A percentile compares a stretch with the other conserved stretches of the same genome.
phyloP scores from a whole-genome alignment of 2,888 invertebrate species.

The Protonemura montana region DNA sequence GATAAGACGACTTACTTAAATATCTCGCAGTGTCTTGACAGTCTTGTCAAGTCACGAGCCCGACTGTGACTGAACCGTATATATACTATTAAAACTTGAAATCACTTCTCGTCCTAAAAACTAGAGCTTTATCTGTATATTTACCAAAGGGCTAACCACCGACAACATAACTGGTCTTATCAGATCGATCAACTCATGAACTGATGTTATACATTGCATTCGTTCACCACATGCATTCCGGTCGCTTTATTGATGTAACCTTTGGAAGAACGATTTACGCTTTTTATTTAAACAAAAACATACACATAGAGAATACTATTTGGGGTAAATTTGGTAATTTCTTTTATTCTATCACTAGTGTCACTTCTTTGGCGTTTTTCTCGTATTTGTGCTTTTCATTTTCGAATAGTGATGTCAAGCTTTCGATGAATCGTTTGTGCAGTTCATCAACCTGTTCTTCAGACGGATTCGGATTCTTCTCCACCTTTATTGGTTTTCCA shows the following conservation, averaged over 20 bases:
- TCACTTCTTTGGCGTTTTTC: slow-evolving; percentile 57
- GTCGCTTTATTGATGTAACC: background rate
- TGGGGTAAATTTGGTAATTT: too few relatives aligned
- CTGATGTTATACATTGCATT: background rate
- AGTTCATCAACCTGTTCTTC: slow-evolving; percentile 78
- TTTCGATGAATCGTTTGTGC: slow-evolving; percentile 76
- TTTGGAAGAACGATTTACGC: background rate
- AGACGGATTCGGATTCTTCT: slow-evolving; percentile 74
- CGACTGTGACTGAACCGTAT: too few relatives aligned
- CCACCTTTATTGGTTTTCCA: slow-evolving; percentile 82
- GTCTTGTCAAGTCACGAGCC: too few relatives aligned
- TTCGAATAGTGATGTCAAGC: slow-evolving; percentile 79
- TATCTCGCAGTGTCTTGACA: too few relatives aligned
- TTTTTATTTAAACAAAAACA: too few relatives aligned
- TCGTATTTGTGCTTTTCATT: slow-evolving; percentile 80
- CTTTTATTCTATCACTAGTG: slow-evolving; percentile 41
- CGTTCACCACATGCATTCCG: background rate
- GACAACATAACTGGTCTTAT: background rate
- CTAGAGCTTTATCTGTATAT: too few relatives aligned
- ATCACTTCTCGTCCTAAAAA: too few relatives aligned
- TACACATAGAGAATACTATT: too few relatives aligned
- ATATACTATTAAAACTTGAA: too few relatives aligned
- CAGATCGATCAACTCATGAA: too few relatives aligned
- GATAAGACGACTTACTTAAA: too few relatives aligned
- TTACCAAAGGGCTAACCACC: background rate